phyloP scores from a whole-genome alignment of 2,113 vertebrate genomes.

The Elephas maximus region DNA sequence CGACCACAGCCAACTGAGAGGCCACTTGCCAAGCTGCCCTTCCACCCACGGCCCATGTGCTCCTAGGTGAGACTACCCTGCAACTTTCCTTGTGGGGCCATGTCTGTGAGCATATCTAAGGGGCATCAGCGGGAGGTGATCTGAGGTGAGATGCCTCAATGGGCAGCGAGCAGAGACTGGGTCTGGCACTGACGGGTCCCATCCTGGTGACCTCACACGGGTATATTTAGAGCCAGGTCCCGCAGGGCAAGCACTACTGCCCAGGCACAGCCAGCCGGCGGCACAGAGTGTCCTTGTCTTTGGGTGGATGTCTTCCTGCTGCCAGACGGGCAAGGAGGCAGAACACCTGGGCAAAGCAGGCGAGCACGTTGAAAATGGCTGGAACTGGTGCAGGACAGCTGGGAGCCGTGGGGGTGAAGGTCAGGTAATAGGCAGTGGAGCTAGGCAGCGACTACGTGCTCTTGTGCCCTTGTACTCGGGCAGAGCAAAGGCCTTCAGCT shows the following conservation, averaged over 20 bases:
- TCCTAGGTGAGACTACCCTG: neutral
- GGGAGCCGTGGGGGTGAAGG: no score
- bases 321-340: neutral
- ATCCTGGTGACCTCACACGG: no score
- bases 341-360: constrained; percentile 60
- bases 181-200: neutral
- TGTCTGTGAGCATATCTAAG: neutral
- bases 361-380: no score
- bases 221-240: neutral
- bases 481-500: neutral
- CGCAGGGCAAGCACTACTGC: no score
- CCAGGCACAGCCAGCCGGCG: neutral
- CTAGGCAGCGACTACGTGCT: neutral
- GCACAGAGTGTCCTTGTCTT: constrained; percentile 75
- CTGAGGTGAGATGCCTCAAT: neutral
- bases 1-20: neutral
- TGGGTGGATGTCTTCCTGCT: neutral
- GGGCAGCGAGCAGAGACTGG: neutral
- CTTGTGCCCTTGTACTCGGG: neutral
- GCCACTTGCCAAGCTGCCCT: neutral
- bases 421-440: no score
- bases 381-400: no score
- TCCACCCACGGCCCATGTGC: neutral
- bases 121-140: neutral
- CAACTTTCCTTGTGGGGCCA: no score